Conservation (phyloP, 2,797 vertebrate species). For the Lycodopsis pacificus region DNA sequence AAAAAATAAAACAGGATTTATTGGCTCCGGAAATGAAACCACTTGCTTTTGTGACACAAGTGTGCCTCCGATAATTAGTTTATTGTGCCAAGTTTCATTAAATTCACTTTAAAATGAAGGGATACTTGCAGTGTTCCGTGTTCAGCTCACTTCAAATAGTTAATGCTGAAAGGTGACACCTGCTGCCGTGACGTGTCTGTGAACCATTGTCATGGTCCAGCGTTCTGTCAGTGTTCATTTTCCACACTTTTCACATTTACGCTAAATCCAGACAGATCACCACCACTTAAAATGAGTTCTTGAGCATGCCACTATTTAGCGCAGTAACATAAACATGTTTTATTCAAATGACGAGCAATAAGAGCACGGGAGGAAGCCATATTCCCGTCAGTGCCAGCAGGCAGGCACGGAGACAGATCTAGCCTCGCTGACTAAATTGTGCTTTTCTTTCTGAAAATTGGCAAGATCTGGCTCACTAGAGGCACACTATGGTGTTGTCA, state of each 20-base stretch:
- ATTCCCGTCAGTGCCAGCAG: slow-evolving; percentile 70
- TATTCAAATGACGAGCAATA: slow-evolving; percentile 67
- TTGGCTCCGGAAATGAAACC: slow-evolving; percentile 55
- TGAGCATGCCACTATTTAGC: slow-evolving; percentile 50
- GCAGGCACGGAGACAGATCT: slow-evolving; percentile 67
- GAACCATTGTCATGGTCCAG: slow-evolving; percentile 24
- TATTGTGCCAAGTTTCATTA: slow-evolving; percentile 37
- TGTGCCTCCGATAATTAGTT: slow-evolving; percentile 43
- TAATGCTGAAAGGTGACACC: slow-evolving; percentile 47
- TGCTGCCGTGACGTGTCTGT: slow-evolving; percentile 20
- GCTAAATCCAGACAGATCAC: slow-evolving; percentile 56
- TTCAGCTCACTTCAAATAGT: slow-evolving; percentile 29
- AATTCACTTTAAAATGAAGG: slow-evolving; percentile 30
- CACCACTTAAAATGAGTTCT: slow-evolving; percentile 59
- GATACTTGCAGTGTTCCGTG: slow-evolving; percentile 4
- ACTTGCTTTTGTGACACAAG: slow-evolving; percentile 46
- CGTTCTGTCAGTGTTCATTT: slow-evolving; percentile 38
- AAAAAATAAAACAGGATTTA: slow-evolving; percentile 33
- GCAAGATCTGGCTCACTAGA: slow-evolving; percentile 75
- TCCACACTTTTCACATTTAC: slow-evolving; percentile 40
- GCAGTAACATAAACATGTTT: slow-evolving; percentile 69
- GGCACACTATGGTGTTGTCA: slow-evolving; percentile 79
- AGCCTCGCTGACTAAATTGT: slow-evolving; percentile 72
- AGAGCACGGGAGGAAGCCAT: slow-evolving; percentile 64
- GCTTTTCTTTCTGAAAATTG: slow-evolving; percentile 68